These are phyloP conservation scores for Diacarnus erythraeanus DNA, from an alignment of 37 sponge, comb jelly and placozoan species.

Conservation along the genomic window DNA sequence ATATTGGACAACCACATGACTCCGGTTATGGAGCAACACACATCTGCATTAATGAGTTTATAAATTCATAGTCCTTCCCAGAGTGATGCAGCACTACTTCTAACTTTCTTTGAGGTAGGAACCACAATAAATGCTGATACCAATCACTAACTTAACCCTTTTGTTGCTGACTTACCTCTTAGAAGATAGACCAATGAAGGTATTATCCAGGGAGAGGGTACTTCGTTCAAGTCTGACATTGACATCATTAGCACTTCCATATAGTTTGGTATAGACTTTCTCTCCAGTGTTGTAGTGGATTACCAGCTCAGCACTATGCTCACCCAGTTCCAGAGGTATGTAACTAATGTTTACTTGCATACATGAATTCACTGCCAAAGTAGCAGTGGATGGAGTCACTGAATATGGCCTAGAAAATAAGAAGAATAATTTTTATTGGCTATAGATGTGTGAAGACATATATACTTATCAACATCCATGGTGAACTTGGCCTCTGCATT, in stretches of 20 bases:
- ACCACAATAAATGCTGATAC: background rate
- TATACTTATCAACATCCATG: slow-evolving; percentile 51
- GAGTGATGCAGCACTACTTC: background rate
- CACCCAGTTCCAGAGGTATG: slow-evolving; percentile 64
- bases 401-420: slow-evolving; percentile 66
- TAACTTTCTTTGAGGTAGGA: too few species aligned
- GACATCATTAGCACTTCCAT: slow-evolving; percentile 86
- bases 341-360: slow-evolving; percentile 83
- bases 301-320: slow-evolving; percentile 65
- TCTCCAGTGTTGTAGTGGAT: slow-evolving; percentile 89
- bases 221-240: slow-evolving; percentile 89
- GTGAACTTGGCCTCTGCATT: slow-evolving; percentile 75
- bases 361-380: slow-evolving; percentile 67
- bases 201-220: slow-evolving; percentile 80
- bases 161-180: slow-evolving; percentile 49
- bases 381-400: slow-evolving; percentile 72
- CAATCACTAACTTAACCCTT: background rate
- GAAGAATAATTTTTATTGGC: too few species aligned
- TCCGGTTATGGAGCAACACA: slow-evolving; percentile 81
- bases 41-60: slow-evolving; percentile 39
- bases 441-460: too few species aligned
- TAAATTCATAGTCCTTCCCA: background rate
- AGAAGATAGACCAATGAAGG: slow-evolving; percentile 88
- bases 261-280: slow-evolving; percentile 70
- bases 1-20: slow-evolving; percentile 89